These are phyloP conservation scores for Abramis brama DNA, from an alignment of 2,113 vertebrate species.

Conservation along the genomic window DNA sequence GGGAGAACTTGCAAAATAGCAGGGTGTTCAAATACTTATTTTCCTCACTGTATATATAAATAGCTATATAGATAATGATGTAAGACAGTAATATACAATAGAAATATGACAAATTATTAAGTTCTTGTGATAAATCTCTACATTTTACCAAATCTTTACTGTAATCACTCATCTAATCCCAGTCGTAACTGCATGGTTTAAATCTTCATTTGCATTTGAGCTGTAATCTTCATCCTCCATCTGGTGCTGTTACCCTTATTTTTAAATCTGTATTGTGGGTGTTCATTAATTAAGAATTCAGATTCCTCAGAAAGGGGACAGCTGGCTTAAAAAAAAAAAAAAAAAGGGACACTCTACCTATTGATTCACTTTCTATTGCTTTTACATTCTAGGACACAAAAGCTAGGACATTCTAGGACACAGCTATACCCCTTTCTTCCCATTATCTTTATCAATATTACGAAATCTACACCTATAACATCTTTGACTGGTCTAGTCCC, in stretches of 20 bases:
- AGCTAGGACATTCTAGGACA: too few relatives aligned
- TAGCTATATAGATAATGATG: too few relatives aligned
- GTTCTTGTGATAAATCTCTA: not conserved
- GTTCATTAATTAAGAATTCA: slow-evolving; percentile 10
- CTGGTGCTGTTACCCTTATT: slow-evolving; percentile 50
- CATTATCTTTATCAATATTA: slow-evolving; percentile 10
- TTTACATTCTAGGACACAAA: too few relatives aligned
- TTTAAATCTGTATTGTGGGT: not conserved
- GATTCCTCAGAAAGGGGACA: not conserved
- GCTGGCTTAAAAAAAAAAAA: not conserved
- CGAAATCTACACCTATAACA: not conserved
- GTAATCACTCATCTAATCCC: slow-evolving; percentile 3
- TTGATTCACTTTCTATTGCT: slow-evolving; percentile 8
- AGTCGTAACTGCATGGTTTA: slow-evolving; percentile 41
- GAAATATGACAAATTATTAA: not conserved
- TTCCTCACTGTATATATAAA: too few relatives aligned
- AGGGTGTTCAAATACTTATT: too few relatives aligned
- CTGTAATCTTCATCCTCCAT: slow-evolving; percentile 60
- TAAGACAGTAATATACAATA: too few relatives aligned
- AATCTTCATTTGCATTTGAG: slow-evolving; percentile 44
- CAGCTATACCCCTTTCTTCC: too few relatives aligned
- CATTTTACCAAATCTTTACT: not conserved
- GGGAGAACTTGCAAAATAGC: too few relatives aligned
- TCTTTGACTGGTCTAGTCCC: not conserved
- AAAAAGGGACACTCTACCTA: not conserved